Evolutionary conservation across 2,888 invertebrate species (phyloP).

Genomic region (Unio delphinus): DNA sequence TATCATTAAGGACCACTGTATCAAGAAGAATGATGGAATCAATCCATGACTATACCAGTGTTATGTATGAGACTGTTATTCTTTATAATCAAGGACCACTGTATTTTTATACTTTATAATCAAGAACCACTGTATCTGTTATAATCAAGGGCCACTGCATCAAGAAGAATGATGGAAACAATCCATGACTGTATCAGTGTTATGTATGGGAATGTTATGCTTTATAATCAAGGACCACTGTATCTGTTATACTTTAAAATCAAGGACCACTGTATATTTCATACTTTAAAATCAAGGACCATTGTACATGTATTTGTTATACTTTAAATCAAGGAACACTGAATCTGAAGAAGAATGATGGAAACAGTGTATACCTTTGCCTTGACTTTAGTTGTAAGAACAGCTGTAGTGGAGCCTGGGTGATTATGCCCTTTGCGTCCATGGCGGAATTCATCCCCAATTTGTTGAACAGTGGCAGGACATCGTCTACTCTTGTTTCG

Average conservation of each 20-base stretch:
- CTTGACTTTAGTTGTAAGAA: neutral
- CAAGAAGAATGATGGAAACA: neutral
- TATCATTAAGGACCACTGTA: too few relatives aligned
- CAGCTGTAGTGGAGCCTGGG: conserved; percentile 20
- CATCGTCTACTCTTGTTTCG: conserved; percentile 31
- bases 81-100: neutral
- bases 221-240: neutral
- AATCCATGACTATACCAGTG: neutral
- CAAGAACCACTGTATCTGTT: neutral
- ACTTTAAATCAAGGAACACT: neutral
- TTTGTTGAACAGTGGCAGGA: conserved; percentile 24
- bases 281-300: too few relatives aligned
- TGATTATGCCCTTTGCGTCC: conserved; percentile 21
- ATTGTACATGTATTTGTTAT: too few relatives aligned
- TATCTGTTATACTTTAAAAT: neutral
- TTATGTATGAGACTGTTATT: too few relatives aligned
- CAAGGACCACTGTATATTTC: too few relatives aligned
- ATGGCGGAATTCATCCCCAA: conserved; percentile 10
- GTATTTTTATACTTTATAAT: neutral
- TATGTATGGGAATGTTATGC: too few relatives aligned
- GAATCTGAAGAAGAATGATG: neutral
- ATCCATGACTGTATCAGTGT: neutral
- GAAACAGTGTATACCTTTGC: neutral
- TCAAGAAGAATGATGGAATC: too few relatives aligned
- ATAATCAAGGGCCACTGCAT: too few relatives aligned